phyloP scores from a whole-genome alignment of 1,140 invertebrate species.

The Goniozus legneri region DNA sequence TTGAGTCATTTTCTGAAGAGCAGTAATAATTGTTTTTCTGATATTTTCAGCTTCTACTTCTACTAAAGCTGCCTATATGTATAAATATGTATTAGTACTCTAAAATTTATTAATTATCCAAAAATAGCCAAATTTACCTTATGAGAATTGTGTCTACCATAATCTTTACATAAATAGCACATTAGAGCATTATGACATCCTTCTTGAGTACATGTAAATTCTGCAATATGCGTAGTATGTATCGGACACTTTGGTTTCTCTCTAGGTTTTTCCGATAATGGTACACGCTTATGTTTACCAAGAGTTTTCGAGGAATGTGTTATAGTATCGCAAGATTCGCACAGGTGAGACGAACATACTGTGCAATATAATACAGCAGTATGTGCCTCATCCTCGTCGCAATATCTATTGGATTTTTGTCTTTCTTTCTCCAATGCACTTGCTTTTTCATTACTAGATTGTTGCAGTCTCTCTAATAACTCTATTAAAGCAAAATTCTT shows the following conservation, averaged over 20 bases:
- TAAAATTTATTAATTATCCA: too few species aligned
- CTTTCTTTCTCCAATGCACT: constrained; percentile 52
- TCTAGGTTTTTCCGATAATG: constrained; percentile 60
- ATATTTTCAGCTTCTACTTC: constrained; percentile 62
- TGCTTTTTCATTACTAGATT: constrained; percentile 42
- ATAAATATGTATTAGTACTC: too few species aligned
- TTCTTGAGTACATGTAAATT: constrained; percentile 62
- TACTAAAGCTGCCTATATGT: constrained; percentile 54
- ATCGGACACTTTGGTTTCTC: constrained; percentile 61
- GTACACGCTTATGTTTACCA: constrained; percentile 58
- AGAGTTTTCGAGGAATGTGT: constrained; percentile 61
- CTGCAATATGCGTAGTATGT: constrained; percentile 59
- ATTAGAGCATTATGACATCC: constrained; percentile 55
- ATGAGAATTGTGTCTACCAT: constrained; percentile 59
- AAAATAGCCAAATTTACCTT: constrained; percentile 42
- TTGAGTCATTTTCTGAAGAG: constrained; percentile 57
- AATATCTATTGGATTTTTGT: constrained; percentile 53
- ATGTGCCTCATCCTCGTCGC: constrained; percentile 63
- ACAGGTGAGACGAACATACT: constrained; percentile 59
- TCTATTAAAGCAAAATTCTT: constrained; percentile 66
- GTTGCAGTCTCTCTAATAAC: constrained; percentile 58
- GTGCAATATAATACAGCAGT: constrained; percentile 61
- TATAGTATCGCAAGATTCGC: constrained; percentile 57
- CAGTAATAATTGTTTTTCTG: constrained; percentile 52
- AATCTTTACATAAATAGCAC: constrained; percentile 65